Conservation (phyloP, 2,888 invertebrate species). For the Machimus atricapillus region DNA sequence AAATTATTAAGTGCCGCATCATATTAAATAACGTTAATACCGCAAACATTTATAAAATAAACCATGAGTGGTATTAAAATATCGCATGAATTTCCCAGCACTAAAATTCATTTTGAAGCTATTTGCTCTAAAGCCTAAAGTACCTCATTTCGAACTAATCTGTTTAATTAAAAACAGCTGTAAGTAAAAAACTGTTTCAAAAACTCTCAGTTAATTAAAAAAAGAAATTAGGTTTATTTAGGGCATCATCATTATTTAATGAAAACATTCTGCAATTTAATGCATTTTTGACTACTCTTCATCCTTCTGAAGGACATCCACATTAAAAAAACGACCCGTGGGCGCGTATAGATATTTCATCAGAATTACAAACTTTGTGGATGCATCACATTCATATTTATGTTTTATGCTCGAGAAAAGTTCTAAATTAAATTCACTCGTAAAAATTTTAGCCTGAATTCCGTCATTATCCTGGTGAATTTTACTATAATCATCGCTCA, state of each 20-base stretch:
- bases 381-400: not conserved
- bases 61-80: not conserved
- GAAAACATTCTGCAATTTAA: not conserved
- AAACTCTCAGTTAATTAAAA: not conserved
- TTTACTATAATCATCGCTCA: not conserved
- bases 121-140: not conserved
- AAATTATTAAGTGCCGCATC: not conserved
- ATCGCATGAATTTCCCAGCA: not conserved
- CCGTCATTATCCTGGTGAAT: not conserved
- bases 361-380: not conserved
- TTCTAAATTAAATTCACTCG: not conserved
- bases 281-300: not conserved
- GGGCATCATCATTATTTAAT: not conserved
- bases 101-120: not conserved
- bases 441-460: not conserved
- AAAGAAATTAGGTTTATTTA: not conserved
- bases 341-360: not conserved
- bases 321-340: not conserved
- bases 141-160: not conserved
- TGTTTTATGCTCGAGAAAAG: not conserved
- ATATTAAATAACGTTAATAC: not conserved
- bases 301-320: not conserved
- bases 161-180: not conserved
- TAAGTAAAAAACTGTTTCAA: not conserved
- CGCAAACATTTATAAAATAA: not conserved